Evolutionary conservation across 1,140 invertebrate species (phyloP).

Genomic region (Rhagoletis zephyria): DNA sequence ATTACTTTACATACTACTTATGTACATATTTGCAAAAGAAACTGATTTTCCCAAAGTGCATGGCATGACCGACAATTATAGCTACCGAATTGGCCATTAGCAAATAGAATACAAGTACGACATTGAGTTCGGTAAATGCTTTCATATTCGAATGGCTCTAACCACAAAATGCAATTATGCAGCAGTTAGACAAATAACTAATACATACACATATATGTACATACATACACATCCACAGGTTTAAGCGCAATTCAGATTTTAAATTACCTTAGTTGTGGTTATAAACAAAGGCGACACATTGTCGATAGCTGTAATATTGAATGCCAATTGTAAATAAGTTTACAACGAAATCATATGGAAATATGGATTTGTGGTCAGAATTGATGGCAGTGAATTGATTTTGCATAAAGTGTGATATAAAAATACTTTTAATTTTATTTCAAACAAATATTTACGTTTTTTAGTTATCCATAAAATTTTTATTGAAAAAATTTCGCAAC

Average conservation of each 20-base stretch:
- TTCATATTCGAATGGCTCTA: not conserved
- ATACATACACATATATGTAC: too few species aligned
- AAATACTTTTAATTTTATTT: not conserved
- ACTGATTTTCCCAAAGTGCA: too few species aligned
- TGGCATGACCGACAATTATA: too few species aligned
- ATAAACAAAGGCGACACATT: not conserved
- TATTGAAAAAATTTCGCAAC: too few species aligned
- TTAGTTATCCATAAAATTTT: too few species aligned
- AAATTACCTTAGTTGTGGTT: not conserved
- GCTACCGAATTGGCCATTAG: not conserved
- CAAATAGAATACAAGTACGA: not conserved
- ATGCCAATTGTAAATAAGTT: not conserved
- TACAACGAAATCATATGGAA: not conserved
- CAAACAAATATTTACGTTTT: too few species aligned
- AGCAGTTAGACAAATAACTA: not conserved
- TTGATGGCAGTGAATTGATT: too few species aligned
- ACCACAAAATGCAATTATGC: not conserved
- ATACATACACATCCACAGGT: not conserved
- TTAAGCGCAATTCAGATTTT: slow-evolving; percentile 20
- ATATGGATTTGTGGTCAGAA: slow-evolving; percentile 17
- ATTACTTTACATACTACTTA: too few species aligned
- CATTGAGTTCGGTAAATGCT: too few species aligned
- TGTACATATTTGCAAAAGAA: too few species aligned
- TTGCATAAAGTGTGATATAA: not conserved
- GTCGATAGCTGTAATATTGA: not conserved